Base-by-base conservation (phyloP, 2,888 invertebrate species). In the Drosophila mercatorum region DNA sequence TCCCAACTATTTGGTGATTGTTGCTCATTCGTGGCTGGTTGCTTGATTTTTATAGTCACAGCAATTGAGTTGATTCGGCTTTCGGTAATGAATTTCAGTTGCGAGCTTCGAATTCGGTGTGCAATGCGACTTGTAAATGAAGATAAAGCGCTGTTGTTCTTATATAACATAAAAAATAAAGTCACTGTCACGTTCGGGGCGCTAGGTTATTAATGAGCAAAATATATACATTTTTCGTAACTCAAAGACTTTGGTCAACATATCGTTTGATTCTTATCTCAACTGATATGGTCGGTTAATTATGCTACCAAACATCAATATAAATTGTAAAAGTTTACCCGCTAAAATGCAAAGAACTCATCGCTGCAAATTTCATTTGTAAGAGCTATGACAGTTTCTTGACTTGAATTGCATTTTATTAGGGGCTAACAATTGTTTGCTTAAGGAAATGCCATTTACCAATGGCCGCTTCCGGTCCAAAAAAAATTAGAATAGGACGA, bases 111-210 rank as follows among this genome's bases (percentile, higher is more conserved):
- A 65, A 46, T 83, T 78, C 63, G 53, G 14, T 53, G 44, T 79
- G 56, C 63, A 69, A 81, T 67, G 74, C 68, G 12, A 7, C 55
- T 46, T 81, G 85, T 62, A 83, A 81, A 72, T 68, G 49, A 61
- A 77, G 70, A 82, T 85, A 74, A 51, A 70, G n/a, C 40, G 14
- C 5, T 8, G 28, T 7, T 8, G n/a, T 8, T 43, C 28, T 38
- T 44, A 43, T 40, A 44, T 52, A 44, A 8, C 31, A 47, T 40
- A 28, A 52, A 53, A 36, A 53, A 36, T 59, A 36, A 61, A 43
- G 34, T 2, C 8, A 6, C n/a, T 22, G 78, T 80, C 89, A 83
- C 87, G 89, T 83, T 46, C 85, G 31, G n/a, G 47, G 55, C 49
- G 58, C 44, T 36, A 49, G 3, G 1, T 40, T 10, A 34, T 44